Evolutionary conservation across 2,888 invertebrate genomes (phyloP).

Genomic region (Furcula furcula): DNA sequence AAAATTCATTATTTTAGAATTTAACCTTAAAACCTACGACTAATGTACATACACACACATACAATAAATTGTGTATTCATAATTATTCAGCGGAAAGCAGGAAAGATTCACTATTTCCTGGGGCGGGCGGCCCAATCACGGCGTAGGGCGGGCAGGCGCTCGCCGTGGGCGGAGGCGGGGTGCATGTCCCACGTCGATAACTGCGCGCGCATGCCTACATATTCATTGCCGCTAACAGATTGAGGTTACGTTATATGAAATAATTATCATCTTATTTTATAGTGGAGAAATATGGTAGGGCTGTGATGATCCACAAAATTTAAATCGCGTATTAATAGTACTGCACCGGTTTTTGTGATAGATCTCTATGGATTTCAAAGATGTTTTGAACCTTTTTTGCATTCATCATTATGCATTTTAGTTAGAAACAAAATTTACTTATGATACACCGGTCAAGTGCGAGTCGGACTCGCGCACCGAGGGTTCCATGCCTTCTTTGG

Average conservation of each 20-base stretch:
- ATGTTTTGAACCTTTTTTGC: too few relatives aligned
- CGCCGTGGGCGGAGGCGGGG: slow-evolving; percentile 32
- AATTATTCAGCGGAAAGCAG: slow-evolving; percentile 26
- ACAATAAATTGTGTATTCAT: slow-evolving; percentile 26
- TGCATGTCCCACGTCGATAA: slow-evolving; percentile 42
- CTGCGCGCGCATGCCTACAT: slow-evolving; percentile 50
- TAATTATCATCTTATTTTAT: not conserved
- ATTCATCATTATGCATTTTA: too few relatives aligned
- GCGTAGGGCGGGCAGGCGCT: slow-evolving; percentile 49
- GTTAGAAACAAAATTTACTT: too few relatives aligned
- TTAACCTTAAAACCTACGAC: not conserved
- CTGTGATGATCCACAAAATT: too few relatives aligned
- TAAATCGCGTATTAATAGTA: too few relatives aligned
- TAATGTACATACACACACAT: not conserved
- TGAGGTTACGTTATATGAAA: not conserved
- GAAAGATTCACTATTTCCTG: slow-evolving; percentile 26
- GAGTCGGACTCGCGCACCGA: too few relatives aligned
- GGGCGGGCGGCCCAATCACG: slow-evolving; percentile 51
- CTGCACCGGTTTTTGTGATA: too few relatives aligned
- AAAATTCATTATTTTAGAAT: too few relatives aligned
- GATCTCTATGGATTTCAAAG: too few relatives aligned
- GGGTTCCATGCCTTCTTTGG: too few relatives aligned
- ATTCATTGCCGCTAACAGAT: slow-evolving; percentile 10
- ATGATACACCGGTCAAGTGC: too few relatives aligned
- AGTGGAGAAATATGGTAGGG: too few relatives aligned